Evolutionary conservation across 2,888 invertebrate species (phyloP), one percentile per base, ranked within the genome.

Genomic region (Campaea margaritaria): DNA sequence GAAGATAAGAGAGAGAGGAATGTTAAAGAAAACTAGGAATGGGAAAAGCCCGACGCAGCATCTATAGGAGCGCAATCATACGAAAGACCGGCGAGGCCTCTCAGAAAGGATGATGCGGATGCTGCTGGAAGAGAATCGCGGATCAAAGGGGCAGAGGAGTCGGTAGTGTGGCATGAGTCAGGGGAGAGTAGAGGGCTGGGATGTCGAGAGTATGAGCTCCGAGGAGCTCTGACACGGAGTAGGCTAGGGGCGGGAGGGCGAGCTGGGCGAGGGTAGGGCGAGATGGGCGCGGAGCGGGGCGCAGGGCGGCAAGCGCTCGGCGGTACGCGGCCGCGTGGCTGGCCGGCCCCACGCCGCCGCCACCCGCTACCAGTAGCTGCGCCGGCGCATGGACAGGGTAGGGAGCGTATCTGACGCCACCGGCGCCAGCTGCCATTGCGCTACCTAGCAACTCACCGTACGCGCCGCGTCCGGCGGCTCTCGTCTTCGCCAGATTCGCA

Each of bases 391-490:
- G 94, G 74, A 94, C 93, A 39, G 93, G 93, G 69, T 93, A 93
- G 44, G 94, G 94, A 71, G 94, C 94, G 75, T 94, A 95, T 92
- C 78, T 95, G 93, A 85, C 95, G 65, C 93, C 88, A 50, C 89
- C 87, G 54, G 91, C 86, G 90, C 93, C 92, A 85, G 93, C 87
- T 87, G 93, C 85, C 89, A 94, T 93, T 87, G 93, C 93, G 92
- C 95, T 94, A 93, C 96, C 96, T 95, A 97, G 95, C 95, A 97
- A 97, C 98, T 98, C 97, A 98, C 98, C 98, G 96, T 98, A 98
- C 94, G 97, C 97, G 93, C 97, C 97, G 93, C 98, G 96, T 80
- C 97, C 97, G 82, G 97, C 97, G 89, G 97, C 97, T 90, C 98
- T 96, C 93, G 97, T 98, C 95, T 98, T 98, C 84, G 97, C 97